phyloP scores from a whole-genome alignment of 2,888 invertebrate genomes.

The Andrena minutula region DNA sequence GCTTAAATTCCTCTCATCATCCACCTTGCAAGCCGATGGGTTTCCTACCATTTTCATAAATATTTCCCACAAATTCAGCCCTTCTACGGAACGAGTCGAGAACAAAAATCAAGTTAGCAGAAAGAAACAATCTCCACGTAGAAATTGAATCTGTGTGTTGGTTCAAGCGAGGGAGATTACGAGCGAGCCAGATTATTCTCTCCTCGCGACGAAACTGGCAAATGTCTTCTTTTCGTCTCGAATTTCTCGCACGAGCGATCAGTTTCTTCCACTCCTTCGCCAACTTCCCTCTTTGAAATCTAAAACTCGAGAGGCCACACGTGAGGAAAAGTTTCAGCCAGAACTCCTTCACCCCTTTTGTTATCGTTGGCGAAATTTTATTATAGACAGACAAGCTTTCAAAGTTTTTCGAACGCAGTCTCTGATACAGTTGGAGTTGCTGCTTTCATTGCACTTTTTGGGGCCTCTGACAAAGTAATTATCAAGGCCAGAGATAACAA shows the following conservation, averaged over 20 bases:
- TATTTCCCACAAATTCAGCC: too few species aligned
- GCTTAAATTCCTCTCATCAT: too few species aligned
- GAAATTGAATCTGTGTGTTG: neutral
- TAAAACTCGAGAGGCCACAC: neutral
- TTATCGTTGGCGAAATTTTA: conserved; percentile 25
- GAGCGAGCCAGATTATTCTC: conserved; percentile 4
- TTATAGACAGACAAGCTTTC: neutral
- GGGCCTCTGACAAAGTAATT: conserved; percentile 13
- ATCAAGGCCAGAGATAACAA: neutral
- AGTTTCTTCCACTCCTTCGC: neutral
- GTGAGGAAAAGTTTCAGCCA: neutral
- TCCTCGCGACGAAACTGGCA: neutral
- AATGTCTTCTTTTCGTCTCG: conserved; percentile 1
- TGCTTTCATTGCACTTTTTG: conserved; percentile 21
- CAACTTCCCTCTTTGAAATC: neutral
- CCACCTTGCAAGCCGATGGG: too few species aligned
- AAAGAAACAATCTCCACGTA: too few species aligned
- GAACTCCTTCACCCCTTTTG: conserved; percentile 1
- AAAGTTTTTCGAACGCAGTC: conserved; percentile 5
- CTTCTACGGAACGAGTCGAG: too few species aligned
- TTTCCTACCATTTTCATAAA: too few species aligned
- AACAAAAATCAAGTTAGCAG: too few species aligned
- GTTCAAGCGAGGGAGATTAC: conserved; percentile 2
- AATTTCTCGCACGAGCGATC: conserved; percentile 7
- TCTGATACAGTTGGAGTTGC: neutral